Evolutionary conservation across 2,797 vertebrate species (phyloP).

Genomic region (Tragelaphus eurycerus): DNA sequence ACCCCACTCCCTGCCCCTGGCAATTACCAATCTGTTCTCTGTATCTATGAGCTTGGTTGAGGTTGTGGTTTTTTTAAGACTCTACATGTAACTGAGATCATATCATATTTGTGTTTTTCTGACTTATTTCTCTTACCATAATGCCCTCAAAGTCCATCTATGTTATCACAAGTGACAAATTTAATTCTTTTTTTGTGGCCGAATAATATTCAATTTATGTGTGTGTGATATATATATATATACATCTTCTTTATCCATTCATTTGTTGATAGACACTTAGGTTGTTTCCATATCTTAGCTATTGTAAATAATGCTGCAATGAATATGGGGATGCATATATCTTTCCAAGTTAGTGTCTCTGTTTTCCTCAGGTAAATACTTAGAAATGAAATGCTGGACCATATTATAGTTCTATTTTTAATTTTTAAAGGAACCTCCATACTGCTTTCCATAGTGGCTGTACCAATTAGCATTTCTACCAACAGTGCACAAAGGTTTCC

Average conservation of each 20-base stretch:
- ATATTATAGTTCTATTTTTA: background rate
- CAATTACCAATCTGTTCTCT: background rate
- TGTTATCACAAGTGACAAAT: background rate
- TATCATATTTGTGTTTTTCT: background rate
- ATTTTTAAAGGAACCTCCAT: background rate
- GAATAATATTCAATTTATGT: background rate
- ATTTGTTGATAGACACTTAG: background rate
- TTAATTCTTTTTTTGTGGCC: background rate
- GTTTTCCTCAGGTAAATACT: background rate
- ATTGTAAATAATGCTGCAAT: background rate
- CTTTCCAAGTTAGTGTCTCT: background rate
- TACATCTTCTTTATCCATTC: background rate
- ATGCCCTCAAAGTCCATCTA: background rate
- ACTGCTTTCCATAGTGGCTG: background rate
- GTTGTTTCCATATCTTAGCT: background rate
- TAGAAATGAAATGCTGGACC: background rate
- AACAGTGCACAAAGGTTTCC: background rate
- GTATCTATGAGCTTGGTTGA: background rate
- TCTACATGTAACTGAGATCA: background rate
- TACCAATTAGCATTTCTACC: background rate
- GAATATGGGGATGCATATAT: background rate
- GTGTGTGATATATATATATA: background rate
- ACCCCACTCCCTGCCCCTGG: background rate
- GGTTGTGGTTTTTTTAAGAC: background rate
- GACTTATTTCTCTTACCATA: background rate